Evolutionary conservation across 2,888 invertebrate genomes (phyloP).

Genomic region (Agapostemon virescens): DNA sequence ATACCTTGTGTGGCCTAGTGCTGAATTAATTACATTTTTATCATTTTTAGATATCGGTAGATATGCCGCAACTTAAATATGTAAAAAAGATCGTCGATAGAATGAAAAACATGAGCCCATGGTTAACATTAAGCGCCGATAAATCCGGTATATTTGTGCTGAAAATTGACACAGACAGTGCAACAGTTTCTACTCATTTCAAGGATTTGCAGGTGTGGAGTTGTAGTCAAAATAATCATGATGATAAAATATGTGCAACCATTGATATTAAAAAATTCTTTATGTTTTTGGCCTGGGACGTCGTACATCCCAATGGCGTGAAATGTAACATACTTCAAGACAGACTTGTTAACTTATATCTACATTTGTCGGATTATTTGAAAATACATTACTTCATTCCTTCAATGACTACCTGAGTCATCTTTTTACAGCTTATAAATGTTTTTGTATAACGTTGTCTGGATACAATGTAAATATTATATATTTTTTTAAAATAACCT

Average conservation of each 20-base stretch:
- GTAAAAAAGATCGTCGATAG: constrained; percentile 91
- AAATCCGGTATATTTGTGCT: constrained; percentile 87
- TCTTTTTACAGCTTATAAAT: not conserved
- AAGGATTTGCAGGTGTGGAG: constrained; percentile 86
- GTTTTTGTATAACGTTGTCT: constrained; percentile 1
- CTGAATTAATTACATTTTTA: not conserved
- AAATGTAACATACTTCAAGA: constrained; percentile 90
- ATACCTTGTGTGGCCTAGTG: not conserved
- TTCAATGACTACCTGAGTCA: constrained; percentile 81
- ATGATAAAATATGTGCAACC: constrained; percentile 83
- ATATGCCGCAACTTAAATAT: constrained; percentile 89
- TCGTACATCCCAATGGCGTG: constrained; percentile 87
- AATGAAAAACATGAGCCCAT: constrained; percentile 89
- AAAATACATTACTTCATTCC: constrained; percentile 91
- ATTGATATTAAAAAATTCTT: constrained; percentile 91
- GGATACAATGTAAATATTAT: constrained; percentile 52
- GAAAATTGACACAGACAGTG: constrained; percentile 90
- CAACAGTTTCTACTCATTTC: constrained; percentile 91
- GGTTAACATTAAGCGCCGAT: constrained; percentile 87
- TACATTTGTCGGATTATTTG: constrained; percentile 88
- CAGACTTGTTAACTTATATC: constrained; percentile 87
- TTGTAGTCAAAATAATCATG: constrained; percentile 79
- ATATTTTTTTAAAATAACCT: constrained; percentile 45
- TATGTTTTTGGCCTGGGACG: constrained; percentile 90
- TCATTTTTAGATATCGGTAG: constrained; percentile 86